Conservation (phyloP, 2,888 invertebrate genomes). For the Nemotelus pantherinus region DNA sequence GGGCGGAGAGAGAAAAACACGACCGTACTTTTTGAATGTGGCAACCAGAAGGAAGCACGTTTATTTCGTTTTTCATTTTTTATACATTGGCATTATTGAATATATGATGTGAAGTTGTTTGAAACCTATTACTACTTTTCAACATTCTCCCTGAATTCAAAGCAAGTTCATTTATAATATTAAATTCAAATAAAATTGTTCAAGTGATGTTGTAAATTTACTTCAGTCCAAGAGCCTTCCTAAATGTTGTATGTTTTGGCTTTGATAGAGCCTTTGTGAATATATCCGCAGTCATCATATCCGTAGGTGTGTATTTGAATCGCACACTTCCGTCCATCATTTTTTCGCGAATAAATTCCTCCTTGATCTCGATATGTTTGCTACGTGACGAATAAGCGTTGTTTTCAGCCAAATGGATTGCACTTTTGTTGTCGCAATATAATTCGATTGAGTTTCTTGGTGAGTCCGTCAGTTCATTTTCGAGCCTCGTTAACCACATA, state of each 20-base stretch:
- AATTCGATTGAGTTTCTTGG: not conserved
- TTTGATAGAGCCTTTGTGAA: not conserved
- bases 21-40: too few relatives aligned
- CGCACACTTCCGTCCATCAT: not conserved
- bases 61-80: too few relatives aligned
- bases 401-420: not conserved
- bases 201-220: not conserved
- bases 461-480: not conserved
- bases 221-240: not conserved
- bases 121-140: too few relatives aligned
- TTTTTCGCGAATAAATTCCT: not conserved
- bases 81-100: too few relatives aligned
- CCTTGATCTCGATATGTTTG: not conserved
- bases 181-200: not conserved
- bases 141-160: too few relatives aligned
- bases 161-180: too few relatives aligned
- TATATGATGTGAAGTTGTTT: too few relatives aligned
- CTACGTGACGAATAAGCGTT: not conserved
- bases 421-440: not conserved
- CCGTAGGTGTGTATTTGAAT: not conserved
- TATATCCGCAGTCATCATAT: not conserved
- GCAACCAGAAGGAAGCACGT: too few relatives aligned
- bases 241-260: not conserved
- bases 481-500: not conserved
- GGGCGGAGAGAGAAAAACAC: too few relatives aligned